Evolutionary conservation across 2,113 vertebrate species (phyloP).

Genomic region (Phodopus roborovskii): DNA sequence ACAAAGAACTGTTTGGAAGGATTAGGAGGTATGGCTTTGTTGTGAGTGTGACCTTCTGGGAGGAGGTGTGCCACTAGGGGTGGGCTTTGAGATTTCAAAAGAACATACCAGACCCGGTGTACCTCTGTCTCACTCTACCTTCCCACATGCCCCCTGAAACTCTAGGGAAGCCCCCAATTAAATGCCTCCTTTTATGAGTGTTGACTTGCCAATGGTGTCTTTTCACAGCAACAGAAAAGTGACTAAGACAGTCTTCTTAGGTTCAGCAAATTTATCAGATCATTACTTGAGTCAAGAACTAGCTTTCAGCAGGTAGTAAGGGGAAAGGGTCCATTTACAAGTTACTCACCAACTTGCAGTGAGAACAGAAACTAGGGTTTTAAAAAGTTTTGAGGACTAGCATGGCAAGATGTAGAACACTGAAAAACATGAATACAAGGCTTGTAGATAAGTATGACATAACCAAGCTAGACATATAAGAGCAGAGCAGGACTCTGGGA

Average conservation of each 20-base stretch:
- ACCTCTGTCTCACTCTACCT: not conserved
- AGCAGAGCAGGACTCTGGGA: not conserved
- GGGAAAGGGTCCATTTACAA: not conserved
- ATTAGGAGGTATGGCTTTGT: too few species aligned
- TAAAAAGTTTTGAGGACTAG: not conserved
- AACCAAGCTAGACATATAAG: not conserved
- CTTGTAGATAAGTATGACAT: not conserved
- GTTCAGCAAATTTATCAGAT: not conserved
- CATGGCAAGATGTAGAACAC: not conserved
- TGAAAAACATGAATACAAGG: not conserved
- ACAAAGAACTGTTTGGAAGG: too few species aligned
- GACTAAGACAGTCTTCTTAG: not conserved
- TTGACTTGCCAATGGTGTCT: not conserved
- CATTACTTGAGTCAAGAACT: not conserved
- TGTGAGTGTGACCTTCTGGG: too few species aligned
- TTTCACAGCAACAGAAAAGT: not conserved
- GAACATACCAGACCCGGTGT: not conserved
- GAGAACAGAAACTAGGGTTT: not conserved
- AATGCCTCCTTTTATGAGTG: not conserved
- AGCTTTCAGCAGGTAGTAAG: not conserved
- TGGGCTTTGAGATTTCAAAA: not conserved
- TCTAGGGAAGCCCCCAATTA: too few species aligned
- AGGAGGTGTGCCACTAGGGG: too few species aligned
- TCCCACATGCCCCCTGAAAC: not conserved
- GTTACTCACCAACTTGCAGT: not conserved